Evolutionary conservation across 2,797 vertebrate genomes (phyloP), one percentile per base, ranked within the genome.

Genomic region (Brachyalestes nurse): DNA sequence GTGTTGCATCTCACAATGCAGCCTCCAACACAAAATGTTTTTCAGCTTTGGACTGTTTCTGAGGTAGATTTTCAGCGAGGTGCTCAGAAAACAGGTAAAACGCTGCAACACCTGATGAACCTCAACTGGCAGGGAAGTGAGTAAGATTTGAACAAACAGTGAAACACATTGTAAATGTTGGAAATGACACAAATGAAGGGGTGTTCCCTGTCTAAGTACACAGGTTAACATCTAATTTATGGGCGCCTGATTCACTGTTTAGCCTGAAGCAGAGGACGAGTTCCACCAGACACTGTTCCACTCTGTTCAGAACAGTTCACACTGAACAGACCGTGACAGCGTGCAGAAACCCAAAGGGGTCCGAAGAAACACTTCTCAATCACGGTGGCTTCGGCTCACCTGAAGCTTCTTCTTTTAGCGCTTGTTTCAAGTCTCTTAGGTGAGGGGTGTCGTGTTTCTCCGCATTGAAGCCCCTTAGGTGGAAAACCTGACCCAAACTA

Each of bases 181-280:
- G 5, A 80, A 77, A 78, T 66, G 72, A 78, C 72, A 86, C 66
- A 62, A 40, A 72, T 74, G 64, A 65, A 51, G 83, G 78, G 74
- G 55, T 85, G 84, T 85, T 84, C 60, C 67, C 72, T 79, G 84
- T 76, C 71, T 81, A 81, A 82, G 23, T 78, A 81, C 82, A 85
- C 19, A 19, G 40, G 40, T 84, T 83, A 69, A 45, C 51, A 9
- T 62, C 65, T 83, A 84, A 87, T 88, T 86, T 88, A 88, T 71
- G 77, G 70, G 53, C 23, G 53, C 1, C 57, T 49, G 74, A 82
- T 73, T 78, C 80, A 82, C 58, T 69, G 78, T 79, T 82, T 83
- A 71, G 83, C 86, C 84, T 65, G 23, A 67, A 66, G 82, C 23
- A 2, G 65, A 45, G 66, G 49, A 76, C 72, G 47, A 61, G 49